Percentiles rank a stretch among this genome's conserved stretches.
These are phyloP conservation scores for Pachyuromys duprasi DNA, from an alignment of 2,797 vertebrate genomes.

Conservation along the genomic window DNA sequence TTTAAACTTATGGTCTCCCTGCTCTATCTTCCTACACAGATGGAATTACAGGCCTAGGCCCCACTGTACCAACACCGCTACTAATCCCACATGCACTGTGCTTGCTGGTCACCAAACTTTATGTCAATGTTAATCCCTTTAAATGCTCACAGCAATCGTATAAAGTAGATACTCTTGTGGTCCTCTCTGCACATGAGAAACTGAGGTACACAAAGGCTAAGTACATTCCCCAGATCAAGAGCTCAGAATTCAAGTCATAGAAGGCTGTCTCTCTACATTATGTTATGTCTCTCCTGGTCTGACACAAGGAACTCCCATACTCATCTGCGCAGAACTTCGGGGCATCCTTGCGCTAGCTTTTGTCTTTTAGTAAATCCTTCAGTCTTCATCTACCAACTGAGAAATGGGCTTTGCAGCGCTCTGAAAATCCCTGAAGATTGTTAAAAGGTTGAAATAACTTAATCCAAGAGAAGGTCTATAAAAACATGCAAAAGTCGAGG, in stretches of 20 bases:
- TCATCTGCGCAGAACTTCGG: not conserved
- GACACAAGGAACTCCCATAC: rapidly evolving
- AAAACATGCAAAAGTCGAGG: not conserved
- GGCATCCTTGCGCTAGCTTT: not conserved
- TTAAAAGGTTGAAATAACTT: constrained; percentile 48
- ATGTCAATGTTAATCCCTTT: not conserved
- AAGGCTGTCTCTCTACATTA: not conserved
- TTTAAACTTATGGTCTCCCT: not conserved
- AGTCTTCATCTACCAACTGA: not conserved
- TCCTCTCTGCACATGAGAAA: not conserved
- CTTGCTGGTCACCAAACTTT: not conserved
- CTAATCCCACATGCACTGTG: not conserved
- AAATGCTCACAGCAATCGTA: not conserved
- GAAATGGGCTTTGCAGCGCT: not conserved
- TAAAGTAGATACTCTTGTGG: not conserved
- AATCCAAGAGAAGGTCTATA: not conserved
- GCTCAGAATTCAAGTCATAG: not conserved
- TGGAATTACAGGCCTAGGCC: not conserved
- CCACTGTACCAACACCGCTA: no score
- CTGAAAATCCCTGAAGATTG: not conserved
- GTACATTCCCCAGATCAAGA: not conserved
- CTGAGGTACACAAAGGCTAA: not conserved
- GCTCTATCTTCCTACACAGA: not conserved
- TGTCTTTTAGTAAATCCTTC: not conserved
- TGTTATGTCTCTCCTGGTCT: not conserved